phyloP scores from a whole-genome alignment of 2,113 vertebrate genomes.

The Nestor notabilis region DNA sequence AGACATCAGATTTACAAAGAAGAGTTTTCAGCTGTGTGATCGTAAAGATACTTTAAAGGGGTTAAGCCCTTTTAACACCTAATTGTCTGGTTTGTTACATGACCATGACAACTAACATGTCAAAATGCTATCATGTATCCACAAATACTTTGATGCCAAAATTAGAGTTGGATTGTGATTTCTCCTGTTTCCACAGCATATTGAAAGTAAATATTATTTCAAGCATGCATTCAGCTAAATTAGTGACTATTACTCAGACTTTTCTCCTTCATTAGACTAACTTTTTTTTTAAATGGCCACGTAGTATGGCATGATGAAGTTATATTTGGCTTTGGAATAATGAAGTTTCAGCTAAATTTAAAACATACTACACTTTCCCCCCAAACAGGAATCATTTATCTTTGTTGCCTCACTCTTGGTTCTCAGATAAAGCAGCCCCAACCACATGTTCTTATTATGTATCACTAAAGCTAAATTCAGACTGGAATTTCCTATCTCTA shows the following conservation, averaged over 20 bases:
- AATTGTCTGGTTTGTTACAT: background rate
- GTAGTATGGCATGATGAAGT: background rate
- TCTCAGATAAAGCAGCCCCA: background rate
- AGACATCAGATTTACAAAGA: background rate
- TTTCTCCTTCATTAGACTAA: background rate
- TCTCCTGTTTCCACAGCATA: conserved; percentile 2
- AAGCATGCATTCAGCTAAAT: background rate
- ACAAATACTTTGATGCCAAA: conserved; percentile 19
- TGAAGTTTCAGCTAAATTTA: background rate
- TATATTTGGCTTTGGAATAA: background rate
- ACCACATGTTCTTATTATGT: background rate
- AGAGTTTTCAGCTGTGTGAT: background rate
- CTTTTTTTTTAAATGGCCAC: background rate
- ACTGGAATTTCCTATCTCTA: background rate
- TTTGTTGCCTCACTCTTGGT: background rate
- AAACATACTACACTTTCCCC: background rate
- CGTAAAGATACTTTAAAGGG: background rate
- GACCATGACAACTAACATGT: conserved; percentile 9
- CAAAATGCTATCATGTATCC: conserved; percentile 41
- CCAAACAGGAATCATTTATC: background rate
- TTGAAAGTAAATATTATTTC: conserved; percentile 34
- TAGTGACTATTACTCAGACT: background rate
- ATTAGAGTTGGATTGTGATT: conserved; percentile 33
- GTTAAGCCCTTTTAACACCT: background rate
- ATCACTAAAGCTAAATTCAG: background rate